Conservation (phyloP, 2,797 vertebrate species). For the Cynopterus sphinx region DNA sequence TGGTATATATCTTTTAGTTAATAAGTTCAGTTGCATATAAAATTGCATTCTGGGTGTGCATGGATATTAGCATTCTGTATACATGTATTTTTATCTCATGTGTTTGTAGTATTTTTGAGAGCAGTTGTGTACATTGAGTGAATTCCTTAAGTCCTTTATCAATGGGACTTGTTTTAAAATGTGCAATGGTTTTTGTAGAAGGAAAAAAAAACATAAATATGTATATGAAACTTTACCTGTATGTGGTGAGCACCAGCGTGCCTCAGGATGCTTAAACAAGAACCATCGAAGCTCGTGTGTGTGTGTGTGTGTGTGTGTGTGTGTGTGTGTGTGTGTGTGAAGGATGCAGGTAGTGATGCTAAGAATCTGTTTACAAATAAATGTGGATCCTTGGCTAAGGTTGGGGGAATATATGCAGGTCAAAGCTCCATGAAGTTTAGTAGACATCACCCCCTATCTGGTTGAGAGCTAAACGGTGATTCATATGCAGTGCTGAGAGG, state of each 20-base stretch:
- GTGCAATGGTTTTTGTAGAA: background rate
- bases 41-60: too few species aligned
- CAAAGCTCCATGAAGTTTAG: background rate
- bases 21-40: too few species aligned
- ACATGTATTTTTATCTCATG: too few species aligned
- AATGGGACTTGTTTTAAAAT: background rate
- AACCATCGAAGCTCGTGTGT: background rate
- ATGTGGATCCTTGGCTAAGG: background rate
- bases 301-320: background rate
- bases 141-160: background rate
- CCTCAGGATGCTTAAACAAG: background rate
- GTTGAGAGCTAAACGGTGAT: background rate
- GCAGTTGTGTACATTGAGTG: background rate
- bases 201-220: background rate
- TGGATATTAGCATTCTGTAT: too few species aligned
- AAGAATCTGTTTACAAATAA: background rate
- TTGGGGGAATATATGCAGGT: background rate
- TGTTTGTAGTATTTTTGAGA: background rate
- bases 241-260: background rate
- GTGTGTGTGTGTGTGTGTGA: background rate
- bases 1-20: too few species aligned
- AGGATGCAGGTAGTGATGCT: background rate
- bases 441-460: background rate
- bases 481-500: background rate
- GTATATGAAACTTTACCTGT: background rate